A percentile compares a stretch with the other conserved stretches of the same genome.
Conservation (phyloP, 2,797 vertebrate genomes). For the Aythya fuligula region DNA sequence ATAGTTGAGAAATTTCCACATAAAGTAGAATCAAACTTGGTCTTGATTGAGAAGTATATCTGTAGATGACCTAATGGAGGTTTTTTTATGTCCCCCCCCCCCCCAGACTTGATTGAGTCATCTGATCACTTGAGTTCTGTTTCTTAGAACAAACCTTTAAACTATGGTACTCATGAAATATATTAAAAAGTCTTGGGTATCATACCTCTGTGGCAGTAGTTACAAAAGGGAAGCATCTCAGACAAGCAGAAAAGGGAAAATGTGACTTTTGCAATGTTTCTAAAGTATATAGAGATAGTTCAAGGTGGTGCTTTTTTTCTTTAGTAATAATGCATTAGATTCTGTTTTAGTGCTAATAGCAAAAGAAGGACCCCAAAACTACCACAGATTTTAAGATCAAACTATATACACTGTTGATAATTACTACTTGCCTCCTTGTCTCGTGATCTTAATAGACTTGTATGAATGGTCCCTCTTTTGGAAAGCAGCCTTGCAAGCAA, state of each 20-base stretch:
- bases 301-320: neutral
- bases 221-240: neutral
- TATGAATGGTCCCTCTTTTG: constrained; percentile 84
- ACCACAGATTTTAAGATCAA: fast-evolving
- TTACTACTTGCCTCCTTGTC: constrained; percentile 76
- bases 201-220: neutral
- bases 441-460: constrained; percentile 83
- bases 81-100: neutral
- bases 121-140: neutral
- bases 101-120: neutral
- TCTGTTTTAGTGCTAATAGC: neutral
- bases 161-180: neutral
- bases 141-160: neutral
- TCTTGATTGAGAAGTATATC: neutral
- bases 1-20: neutral
- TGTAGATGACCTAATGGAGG: neutral
- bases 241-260: neutral
- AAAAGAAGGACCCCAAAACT: neutral
- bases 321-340: neutral
- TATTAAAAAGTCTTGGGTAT: neutral
- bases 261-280: neutral
- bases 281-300: neutral
- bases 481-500: constrained; percentile 83
- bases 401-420: neutral
- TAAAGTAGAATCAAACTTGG: neutral